phyloP scores from a whole-genome alignment of 1,140 invertebrate genomes.

The Brachionus plicatilis region DNA sequence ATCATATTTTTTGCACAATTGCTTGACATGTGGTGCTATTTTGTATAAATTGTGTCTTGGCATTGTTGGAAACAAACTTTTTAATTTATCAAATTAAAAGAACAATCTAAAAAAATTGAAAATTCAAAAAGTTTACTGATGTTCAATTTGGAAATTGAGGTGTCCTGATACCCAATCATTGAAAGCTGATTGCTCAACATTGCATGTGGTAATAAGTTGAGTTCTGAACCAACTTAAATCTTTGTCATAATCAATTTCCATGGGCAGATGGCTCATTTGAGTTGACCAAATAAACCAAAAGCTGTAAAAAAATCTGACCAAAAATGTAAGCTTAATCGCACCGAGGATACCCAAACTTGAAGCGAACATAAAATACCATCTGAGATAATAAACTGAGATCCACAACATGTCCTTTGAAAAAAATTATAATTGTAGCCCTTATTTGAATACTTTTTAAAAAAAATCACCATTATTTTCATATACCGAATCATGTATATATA shows the following conservation, averaged over 20 bases:
- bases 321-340: conserved; percentile 34
- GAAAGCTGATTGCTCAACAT: conserved; percentile 41
- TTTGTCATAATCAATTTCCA: conserved; percentile 51
- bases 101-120: background rate
- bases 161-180: conserved; percentile 52
- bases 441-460: background rate
- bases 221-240: conserved; percentile 46
- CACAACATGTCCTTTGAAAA: background rate
- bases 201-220: conserved; percentile 47
- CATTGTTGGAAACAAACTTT: conserved; percentile 45
- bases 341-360: background rate
- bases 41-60: conserved; percentile 44
- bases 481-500: background rate
- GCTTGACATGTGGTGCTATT: conserved; percentile 43
- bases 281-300: conserved; percentile 55
- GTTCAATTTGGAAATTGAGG: conserved; percentile 48
- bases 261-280: conserved; percentile 55
- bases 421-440: too few species aligned
- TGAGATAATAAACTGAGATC: background rate
- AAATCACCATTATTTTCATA: background rate
- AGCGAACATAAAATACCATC: background rate
- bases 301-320: conserved; percentile 43
- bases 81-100: background rate
- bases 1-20: conserved; percentile 43
- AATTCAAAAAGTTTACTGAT: conserved; percentile 41